phyloP scores from a whole-genome alignment of 2,888 invertebrate genomes.

The Meganola albula region DNA sequence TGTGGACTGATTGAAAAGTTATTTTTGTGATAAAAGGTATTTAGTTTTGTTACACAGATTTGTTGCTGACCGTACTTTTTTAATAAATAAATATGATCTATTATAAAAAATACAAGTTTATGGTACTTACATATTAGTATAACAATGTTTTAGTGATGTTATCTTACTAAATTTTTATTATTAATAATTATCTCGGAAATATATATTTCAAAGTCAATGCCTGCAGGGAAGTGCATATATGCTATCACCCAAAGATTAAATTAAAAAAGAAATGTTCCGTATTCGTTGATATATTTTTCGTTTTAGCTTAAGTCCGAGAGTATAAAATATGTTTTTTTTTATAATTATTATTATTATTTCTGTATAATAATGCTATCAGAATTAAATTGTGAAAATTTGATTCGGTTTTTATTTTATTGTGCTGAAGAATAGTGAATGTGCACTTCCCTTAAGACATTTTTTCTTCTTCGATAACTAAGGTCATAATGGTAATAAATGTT shows the following conservation, averaged over 20 bases:
- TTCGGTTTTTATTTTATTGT: constrained; percentile 55
- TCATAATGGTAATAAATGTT: constrained; percentile 29
- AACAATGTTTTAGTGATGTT: too few relatives aligned
- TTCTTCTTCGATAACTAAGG: constrained; percentile 30
- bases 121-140: too few relatives aligned
- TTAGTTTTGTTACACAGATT: too few relatives aligned
- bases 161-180: too few relatives aligned
- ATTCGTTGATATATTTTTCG: constrained; percentile 28
- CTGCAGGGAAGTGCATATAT: constrained; percentile 67
- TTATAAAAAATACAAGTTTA: too few relatives aligned
- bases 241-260: constrained; percentile 42
- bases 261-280: constrained; percentile 25
- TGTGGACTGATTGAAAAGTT: too few relatives aligned
- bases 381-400: constrained; percentile 57
- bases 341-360: constrained; percentile 34
- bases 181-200: constrained; percentile 20
- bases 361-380: constrained; percentile 40
- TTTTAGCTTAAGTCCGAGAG: constrained; percentile 36
- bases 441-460: constrained; percentile 68
- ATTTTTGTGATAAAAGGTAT: too few relatives aligned
- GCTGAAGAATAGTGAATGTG: constrained; percentile 79
- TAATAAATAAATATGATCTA: too few relatives aligned
- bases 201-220: constrained; percentile 35
- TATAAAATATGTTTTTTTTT: constrained; percentile 29
- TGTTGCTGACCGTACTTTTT: too few relatives aligned